phyloP scores from a whole-genome alignment of 2,113 vertebrate species.

The Thymallus thymallus region DNA sequence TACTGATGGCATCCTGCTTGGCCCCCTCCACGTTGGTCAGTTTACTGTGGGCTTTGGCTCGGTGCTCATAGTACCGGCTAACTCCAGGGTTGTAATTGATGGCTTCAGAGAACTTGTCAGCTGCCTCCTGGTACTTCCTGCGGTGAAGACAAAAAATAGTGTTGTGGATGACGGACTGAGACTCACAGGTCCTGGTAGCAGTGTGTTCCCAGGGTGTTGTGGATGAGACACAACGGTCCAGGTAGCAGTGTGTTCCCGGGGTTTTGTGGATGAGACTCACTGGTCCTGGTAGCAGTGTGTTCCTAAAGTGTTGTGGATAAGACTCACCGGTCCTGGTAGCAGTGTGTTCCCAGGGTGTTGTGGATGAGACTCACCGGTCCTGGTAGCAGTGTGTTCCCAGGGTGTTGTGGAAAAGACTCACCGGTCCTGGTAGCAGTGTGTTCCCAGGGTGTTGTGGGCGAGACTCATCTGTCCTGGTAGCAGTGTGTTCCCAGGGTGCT shows the following conservation, averaged over 20 bases:
- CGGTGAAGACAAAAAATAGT: not conserved
- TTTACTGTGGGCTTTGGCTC: constrained; percentile 56
- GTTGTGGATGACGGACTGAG: not conserved
- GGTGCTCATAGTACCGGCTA: constrained; percentile 65
- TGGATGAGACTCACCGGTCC: too few relatives aligned
- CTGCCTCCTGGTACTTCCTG: constrained; percentile 74
- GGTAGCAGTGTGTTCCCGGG: too few relatives aligned
- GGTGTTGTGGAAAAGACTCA: too few relatives aligned
- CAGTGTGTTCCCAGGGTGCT: constrained; percentile 62
- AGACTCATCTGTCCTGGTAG: constrained; percentile 17
- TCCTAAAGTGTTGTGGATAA: not conserved
- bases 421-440: too few relatives aligned
- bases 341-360: not conserved
- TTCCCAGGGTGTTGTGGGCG: too few relatives aligned
- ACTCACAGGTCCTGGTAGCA: not conserved
- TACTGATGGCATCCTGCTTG: constrained; percentile 62
- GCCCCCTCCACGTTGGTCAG: constrained; percentile 37
- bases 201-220: too few relatives aligned
- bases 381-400: too few relatives aligned
- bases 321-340: not conserved
- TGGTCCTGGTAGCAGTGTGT: too few relatives aligned
- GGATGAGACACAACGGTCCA: too few relatives aligned
- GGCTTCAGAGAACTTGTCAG: constrained; percentile 66
- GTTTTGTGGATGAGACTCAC: too few relatives aligned
- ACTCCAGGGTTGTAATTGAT: constrained; percentile 58